Percentiles rank a stretch among this genome's conserved stretches.
Conservation (phyloP, 2,888 invertebrate species). For the Anthrax anthrax region DNA sequence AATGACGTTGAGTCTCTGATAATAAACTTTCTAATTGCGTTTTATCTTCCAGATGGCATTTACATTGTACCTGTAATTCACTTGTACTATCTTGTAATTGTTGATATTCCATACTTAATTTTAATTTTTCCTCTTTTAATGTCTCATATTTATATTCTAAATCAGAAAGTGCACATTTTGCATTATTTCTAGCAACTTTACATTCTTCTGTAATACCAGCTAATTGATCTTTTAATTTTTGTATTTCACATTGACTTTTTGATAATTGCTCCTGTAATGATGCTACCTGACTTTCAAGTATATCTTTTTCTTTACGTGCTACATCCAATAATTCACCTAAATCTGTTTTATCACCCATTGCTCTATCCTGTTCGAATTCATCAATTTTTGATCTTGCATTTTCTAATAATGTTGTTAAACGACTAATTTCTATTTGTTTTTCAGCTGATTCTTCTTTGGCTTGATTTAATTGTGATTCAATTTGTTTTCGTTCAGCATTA, state of each 20-base stretch:
- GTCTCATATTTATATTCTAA: slow-evolving; percentile 67
- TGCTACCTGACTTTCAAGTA: slow-evolving; percentile 51
- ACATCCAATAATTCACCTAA: slow-evolving; percentile 53
- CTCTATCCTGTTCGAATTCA: slow-evolving; percentile 52
- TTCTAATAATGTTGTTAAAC: slow-evolving; percentile 62
- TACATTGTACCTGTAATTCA: slow-evolving; percentile 40
- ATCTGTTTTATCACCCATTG: slow-evolving; percentile 56
- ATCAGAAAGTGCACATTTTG: slow-evolving; percentile 72
- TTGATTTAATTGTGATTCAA: slow-evolving; percentile 56
- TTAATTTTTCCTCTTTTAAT: slow-evolving; percentile 55
- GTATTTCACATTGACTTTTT: slow-evolving; percentile 51
- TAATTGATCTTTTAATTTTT: slow-evolving; percentile 51
- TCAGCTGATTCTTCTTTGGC: slow-evolving; percentile 62
- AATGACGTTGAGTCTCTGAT: slow-evolving; percentile 66
- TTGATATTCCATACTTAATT: slow-evolving; percentile 55
- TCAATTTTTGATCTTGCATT: slow-evolving; percentile 71
- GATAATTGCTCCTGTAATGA: slow-evolving; percentile 55
- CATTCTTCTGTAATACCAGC: slow-evolving; percentile 53
- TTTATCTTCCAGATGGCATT: slow-evolving; percentile 34
- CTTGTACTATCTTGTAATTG: slow-evolving; percentile 58
- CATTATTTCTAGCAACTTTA: slow-evolving; percentile 68
- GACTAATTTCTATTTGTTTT: slow-evolving; percentile 63
- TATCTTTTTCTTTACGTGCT: slow-evolving; percentile 57
- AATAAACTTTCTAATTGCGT: slow-evolving; percentile 29
- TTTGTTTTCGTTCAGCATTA: slow-evolving; percentile 56